Conservation (phyloP, 2,797 vertebrate genomes). For the Helicolenus hilgendorfi region DNA sequence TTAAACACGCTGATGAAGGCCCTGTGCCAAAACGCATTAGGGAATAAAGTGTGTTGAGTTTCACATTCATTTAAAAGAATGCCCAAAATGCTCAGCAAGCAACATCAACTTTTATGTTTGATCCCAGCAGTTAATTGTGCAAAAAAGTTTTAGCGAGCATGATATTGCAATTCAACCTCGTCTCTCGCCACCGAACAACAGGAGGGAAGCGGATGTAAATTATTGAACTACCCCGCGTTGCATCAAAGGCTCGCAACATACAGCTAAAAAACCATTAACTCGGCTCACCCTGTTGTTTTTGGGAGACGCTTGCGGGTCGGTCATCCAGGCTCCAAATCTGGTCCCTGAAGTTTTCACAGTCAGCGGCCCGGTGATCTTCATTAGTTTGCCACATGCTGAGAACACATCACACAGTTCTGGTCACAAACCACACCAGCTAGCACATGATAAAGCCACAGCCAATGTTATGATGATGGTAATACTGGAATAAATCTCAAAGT, state of each 20-base stretch:
- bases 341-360: conserved; percentile 98
- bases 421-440: conserved; percentile 19
- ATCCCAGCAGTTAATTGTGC: neutral
- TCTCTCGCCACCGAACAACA: conserved; percentile 14
- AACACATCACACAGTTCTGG: conserved; percentile 71
- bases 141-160: neutral
- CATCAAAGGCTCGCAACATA: conserved; percentile 24
- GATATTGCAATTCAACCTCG: neutral
- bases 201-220: conserved; percentile 18
- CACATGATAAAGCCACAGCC: conserved; percentile 40
- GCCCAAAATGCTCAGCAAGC: neutral
- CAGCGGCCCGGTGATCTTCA: conserved; percentile 98
- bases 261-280: neutral
- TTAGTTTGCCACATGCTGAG: conserved; percentile 97
- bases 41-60: neutral
- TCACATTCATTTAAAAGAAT: neutral
- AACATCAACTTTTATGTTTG: conserved; percentile 12
- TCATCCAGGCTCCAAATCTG: conserved; percentile 99
- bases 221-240: neutral
- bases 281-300: conserved; percentile 94
- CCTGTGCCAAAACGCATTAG: neutral
- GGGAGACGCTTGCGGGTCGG: conserved; percentile 94
- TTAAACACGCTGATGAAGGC: neutral
- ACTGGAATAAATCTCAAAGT: conserved; percentile 36
- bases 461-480: conserved; percentile 45